phyloP scores from a whole-genome alignment of 2,797 vertebrate genomes.

The Oreochromis grahami region DNA sequence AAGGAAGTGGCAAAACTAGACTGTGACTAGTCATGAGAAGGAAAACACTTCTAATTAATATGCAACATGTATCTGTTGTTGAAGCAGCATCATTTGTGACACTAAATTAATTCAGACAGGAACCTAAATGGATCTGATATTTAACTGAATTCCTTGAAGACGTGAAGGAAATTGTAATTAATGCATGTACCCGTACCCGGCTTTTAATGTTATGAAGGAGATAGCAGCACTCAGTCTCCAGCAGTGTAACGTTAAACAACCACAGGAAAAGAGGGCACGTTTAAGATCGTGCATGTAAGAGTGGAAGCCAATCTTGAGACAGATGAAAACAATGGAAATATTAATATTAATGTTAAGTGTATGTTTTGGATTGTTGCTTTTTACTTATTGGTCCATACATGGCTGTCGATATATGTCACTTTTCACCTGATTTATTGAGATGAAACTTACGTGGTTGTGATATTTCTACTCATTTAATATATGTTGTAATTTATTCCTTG shows the following conservation, averaged over 20 bases:
- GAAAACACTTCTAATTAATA: background rate
- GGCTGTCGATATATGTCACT: background rate
- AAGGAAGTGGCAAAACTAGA: background rate
- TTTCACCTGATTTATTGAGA: background rate
- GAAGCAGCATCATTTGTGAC: background rate
- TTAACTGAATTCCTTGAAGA: background rate
- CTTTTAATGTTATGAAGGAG: background rate
- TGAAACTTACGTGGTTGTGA: background rate
- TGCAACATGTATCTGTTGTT: background rate
- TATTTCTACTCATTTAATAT: background rate
- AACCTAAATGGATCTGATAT: background rate
- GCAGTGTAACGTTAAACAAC: background rate
- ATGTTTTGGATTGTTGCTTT: background rate
- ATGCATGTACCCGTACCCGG: background rate
- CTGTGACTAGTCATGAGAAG: background rate
- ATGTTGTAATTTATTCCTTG: background rate
- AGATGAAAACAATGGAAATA: background rate
- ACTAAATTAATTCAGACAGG: background rate
- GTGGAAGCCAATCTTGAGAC: background rate
- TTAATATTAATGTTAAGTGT: background rate
- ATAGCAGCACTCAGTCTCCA: background rate
- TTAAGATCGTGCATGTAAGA: background rate
- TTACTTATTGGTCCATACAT: background rate
- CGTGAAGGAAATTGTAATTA: background rate
- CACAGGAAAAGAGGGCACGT: fast-evolving